Evolutionary conservation across 2,113 vertebrate genomes (phyloP).

Genomic region (Blennius ocellaris): DNA sequence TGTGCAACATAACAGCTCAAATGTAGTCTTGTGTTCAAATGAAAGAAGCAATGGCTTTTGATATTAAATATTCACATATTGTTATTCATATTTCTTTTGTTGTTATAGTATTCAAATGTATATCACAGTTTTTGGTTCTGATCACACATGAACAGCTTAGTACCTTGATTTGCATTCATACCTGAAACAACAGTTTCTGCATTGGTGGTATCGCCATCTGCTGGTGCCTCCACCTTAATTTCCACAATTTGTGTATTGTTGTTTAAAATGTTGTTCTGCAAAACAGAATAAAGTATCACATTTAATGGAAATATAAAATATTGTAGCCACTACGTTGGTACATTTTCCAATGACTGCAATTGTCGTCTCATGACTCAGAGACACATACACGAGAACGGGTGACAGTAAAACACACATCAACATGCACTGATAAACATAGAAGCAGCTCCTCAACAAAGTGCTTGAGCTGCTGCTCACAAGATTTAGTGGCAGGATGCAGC

Average conservation of each 20-base stretch:
- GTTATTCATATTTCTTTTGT: background rate
- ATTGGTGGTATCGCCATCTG: conserved; percentile 84
- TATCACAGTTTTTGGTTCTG: background rate
- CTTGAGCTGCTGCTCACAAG: conserved; percentile 47
- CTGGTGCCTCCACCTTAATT: conserved; percentile 84
- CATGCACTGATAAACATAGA: conserved; percentile 66
- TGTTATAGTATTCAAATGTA: background rate
- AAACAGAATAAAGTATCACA: conserved; percentile 5
- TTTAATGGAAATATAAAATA: background rate
- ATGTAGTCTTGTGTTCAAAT: background rate
- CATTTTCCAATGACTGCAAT: background rate
- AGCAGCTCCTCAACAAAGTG: conserved; percentile 58
- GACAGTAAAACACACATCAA: conserved; percentile 17
- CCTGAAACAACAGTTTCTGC: conserved; percentile 90
- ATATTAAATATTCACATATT: too few species aligned
- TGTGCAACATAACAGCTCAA: conserved; percentile 1
- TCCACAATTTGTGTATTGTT: conserved; percentile 84
- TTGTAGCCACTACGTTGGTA: background rate
- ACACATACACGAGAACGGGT: background rate
- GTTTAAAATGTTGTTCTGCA: conserved; percentile 72
- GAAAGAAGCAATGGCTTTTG: background rate
- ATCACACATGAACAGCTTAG: background rate
- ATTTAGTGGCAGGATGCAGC: conserved; percentile 52
- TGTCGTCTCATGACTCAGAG: background rate
- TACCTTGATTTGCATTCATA: conserved; percentile 65